phyloP scores from a whole-genome alignment of 1,140 invertebrate genomes.

The Cecropterus lyciades region DNA sequence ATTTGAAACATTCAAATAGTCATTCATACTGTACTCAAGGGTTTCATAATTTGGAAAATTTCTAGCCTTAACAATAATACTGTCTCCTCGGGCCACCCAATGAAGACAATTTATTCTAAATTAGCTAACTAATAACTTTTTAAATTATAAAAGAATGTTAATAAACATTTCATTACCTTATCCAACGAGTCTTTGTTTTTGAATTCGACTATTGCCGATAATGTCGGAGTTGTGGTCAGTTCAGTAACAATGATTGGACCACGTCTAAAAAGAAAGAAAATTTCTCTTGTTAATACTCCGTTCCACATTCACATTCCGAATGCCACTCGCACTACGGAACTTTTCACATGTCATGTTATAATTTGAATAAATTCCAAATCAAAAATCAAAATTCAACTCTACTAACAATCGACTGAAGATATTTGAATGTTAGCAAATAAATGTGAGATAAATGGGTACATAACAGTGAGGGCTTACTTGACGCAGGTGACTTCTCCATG shows the following conservation, averaged over 20 bases:
- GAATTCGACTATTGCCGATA: slow-evolving; percentile 84
- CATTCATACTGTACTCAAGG: slow-evolving; percentile 64
- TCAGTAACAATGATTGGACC: slow-evolving; percentile 83
- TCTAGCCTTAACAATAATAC: slow-evolving; percentile 55
- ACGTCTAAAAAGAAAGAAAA: slow-evolving; percentile 84
- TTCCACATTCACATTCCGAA: slow-evolving; percentile 52
- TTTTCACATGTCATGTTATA: slow-evolving; percentile 39
- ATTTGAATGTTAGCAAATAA: slow-evolving; percentile 79
- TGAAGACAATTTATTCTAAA: slow-evolving; percentile 49
- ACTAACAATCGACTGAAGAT: slow-evolving; percentile 60
- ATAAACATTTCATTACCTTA: slow-evolving; percentile 81
- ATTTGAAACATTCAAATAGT: slow-evolving; percentile 82
- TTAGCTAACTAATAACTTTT: slow-evolving; percentile 56
- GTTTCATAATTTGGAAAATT: slow-evolving; percentile 70
- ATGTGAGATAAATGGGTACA: slow-evolving; percentile 39
- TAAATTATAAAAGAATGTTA: slow-evolving; percentile 70
- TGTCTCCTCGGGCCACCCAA: slow-evolving; percentile 41
- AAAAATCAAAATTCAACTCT: slow-evolving; percentile 37
- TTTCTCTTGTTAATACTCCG: slow-evolving; percentile 77
- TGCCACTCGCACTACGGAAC: slow-evolving; percentile 61
- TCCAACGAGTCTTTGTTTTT: slow-evolving; percentile 83
- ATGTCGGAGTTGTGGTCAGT: slow-evolving; percentile 82
- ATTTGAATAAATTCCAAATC: slow-evolving; percentile 38
- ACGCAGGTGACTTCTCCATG: slow-evolving; percentile 73
- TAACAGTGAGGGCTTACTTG: slow-evolving; percentile 60